A percentile compares a stretch with the other conserved stretches of the same genome.
These are phyloP conservation scores for Drosophila elegans DNA, from an alignment of 1,140 invertebrate species.

Conservation along the genomic window DNA sequence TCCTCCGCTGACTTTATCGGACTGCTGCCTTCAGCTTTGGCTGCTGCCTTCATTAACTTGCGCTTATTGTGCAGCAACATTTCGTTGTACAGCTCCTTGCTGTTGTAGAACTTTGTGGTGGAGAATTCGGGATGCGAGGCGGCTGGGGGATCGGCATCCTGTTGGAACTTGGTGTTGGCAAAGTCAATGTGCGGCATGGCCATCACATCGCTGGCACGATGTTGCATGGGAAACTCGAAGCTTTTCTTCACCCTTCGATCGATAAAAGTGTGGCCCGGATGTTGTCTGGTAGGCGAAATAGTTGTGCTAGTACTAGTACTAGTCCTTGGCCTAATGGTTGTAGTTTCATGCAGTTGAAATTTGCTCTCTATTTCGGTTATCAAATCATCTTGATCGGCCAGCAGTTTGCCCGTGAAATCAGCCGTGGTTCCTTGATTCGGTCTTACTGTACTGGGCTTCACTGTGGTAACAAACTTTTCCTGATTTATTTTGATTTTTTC, in stretches of 20 bases:
- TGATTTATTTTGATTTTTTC: slow-evolving; percentile 19
- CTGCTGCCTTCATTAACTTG: slow-evolving; percentile 74
- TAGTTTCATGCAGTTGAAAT: slow-evolving; percentile 75
- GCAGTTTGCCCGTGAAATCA: slow-evolving; percentile 77
- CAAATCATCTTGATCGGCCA: slow-evolving; percentile 79
- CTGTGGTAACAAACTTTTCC: neutral
- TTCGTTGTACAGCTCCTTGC: slow-evolving; percentile 84
- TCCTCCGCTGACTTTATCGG: slow-evolving; percentile 69
- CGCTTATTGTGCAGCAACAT: slow-evolving; percentile 79
- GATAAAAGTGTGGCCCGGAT: slow-evolving; percentile 61
- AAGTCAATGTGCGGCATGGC: slow-evolving; percentile 76
- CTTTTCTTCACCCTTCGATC: slow-evolving; percentile 83
- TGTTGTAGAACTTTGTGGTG: slow-evolving; percentile 84
- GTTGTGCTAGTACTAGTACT: neutral
- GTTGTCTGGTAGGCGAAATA: neutral
- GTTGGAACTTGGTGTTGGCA: slow-evolving; percentile 82
- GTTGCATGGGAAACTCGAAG: slow-evolving; percentile 77
- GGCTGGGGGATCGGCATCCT: slow-evolving; percentile 36
- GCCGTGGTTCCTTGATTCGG: slow-evolving; percentile 32
- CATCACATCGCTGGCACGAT: slow-evolving; percentile 69
- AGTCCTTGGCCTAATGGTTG: slow-evolving; percentile 11
- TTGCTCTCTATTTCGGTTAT: slow-evolving; percentile 83
- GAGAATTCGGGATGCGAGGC: slow-evolving; percentile 80
- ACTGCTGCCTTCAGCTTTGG: slow-evolving; percentile 39
- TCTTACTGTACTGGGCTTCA: slow-evolving; percentile 13